Evolutionary conservation across 2,113 vertebrate species (phyloP).

Genomic region (Centropus bengalensis): DNA sequence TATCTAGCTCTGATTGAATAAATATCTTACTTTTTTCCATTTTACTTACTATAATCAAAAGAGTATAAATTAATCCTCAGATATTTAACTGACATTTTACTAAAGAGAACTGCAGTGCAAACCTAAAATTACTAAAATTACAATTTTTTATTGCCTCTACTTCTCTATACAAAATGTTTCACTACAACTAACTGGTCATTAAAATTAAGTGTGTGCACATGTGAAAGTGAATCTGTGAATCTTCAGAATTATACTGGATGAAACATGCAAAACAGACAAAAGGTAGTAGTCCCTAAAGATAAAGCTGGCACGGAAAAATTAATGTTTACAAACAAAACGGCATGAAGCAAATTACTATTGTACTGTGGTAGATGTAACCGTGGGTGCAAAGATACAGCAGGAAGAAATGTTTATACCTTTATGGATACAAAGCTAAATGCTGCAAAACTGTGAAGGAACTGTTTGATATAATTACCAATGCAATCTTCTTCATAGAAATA

Average conservation of each 20-base stretch:
- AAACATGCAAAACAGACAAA: background rate
- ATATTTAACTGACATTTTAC: background rate
- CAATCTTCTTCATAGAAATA: background rate
- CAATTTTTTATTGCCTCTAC: background rate
- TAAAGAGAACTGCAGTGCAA: background rate
- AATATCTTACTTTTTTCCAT: background rate
- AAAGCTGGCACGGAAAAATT: background rate
- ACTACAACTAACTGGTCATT: background rate
- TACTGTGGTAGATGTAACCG: background rate
- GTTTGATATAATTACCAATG: background rate
- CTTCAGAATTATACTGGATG: background rate
- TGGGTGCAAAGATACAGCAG: background rate
- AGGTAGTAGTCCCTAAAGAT: background rate
- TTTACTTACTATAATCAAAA: background rate
- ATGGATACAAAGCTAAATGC: background rate
- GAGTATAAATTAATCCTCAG: background rate
- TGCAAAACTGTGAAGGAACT: background rate
- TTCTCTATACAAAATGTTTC: background rate
- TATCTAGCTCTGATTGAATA: background rate
- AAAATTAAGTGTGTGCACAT: background rate
- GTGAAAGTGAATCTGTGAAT: background rate
- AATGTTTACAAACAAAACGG: background rate
- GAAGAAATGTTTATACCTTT: background rate
- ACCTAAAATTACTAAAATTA: background rate
- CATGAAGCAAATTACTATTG: background rate